phyloP scores from a whole-genome alignment of 1,140 invertebrate species.

The Micrasema longulum region DNA sequence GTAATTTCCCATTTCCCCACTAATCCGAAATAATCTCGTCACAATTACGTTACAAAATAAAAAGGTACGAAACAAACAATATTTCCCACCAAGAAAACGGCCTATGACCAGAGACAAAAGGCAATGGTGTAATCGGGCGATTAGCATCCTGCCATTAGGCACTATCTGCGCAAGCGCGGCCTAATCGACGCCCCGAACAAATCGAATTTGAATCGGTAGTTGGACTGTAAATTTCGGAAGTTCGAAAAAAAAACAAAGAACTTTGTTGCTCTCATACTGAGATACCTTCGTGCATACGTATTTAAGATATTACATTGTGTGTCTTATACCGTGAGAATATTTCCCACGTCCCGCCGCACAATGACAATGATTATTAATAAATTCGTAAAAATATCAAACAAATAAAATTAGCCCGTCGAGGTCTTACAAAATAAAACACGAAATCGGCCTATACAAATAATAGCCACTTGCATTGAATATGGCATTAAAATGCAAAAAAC shows the following conservation, averaged over 20 bases:
- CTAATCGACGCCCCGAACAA: background rate
- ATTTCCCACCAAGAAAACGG: slow-evolving; percentile 14
- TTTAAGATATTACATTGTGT: background rate
- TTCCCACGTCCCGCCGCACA: slow-evolving; percentile 13
- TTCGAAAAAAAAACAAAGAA: slow-evolving; percentile 10
- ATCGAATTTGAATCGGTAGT: slow-evolving; percentile 1
- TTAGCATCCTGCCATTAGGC: background rate
- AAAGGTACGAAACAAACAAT: background rate
- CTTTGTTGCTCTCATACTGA: background rate
- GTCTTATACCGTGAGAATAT: slow-evolving; percentile 9
- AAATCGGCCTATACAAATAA: no score
- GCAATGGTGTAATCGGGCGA: background rate
- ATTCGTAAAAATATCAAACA: no score
- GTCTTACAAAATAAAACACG: no score
- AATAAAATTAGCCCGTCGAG: no score
- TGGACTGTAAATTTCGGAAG: slow-evolving; percentile 19
- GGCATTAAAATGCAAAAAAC: no score
- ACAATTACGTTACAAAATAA: background rate
- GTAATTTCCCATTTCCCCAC: background rate
- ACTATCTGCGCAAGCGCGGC: background rate
- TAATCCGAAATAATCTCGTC: slow-evolving; percentile 10
- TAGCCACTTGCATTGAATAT: no score
- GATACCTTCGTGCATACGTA: no score
- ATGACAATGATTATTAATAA: no score
- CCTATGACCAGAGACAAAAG: slow-evolving; percentile 9